These are phyloP conservation scores for Ganaspis sp. DNA, from an alignment of 1,140 invertebrate genomes.

Conservation along the genomic window DNA sequence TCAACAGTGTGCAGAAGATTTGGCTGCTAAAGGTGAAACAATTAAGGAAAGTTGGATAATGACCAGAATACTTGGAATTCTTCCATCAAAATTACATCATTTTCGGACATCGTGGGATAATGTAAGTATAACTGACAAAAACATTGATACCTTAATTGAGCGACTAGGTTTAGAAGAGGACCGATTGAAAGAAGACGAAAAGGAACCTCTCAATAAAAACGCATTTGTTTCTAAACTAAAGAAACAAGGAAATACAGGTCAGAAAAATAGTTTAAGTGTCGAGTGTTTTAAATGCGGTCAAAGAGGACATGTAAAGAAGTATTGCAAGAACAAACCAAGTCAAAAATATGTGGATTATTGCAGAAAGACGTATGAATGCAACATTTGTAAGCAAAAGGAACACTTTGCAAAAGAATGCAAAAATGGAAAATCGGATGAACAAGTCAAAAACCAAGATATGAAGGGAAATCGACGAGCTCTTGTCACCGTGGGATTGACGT, in stretches of 20 bases:
- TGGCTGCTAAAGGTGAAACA: constrained; percentile 38
- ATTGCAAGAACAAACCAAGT: constrained; percentile 49
- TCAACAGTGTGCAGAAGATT: constrained; percentile 38
- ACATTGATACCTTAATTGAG: not conserved
- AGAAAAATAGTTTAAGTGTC: not conserved
- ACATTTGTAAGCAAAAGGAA: constrained; percentile 40
- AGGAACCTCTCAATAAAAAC: constrained; percentile 18
- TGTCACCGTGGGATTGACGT: constrained; percentile 42
- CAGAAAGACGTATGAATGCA: constrained; percentile 47
- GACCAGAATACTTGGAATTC: constrained; percentile 41
- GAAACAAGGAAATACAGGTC: not conserved
- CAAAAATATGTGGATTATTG: constrained; percentile 51
- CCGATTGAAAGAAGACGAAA: not conserved
- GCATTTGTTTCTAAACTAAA: constrained; percentile 33
- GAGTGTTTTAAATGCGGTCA: constrained; percentile 51
- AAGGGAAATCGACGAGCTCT: constrained; percentile 35
- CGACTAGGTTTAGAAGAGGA: constrained; percentile 4
- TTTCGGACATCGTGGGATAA: constrained; percentile 48
- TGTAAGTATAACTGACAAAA: constrained; percentile 36
- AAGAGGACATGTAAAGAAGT: constrained; percentile 47
- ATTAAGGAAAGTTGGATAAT: constrained; percentile 48
- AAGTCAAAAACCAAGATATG: constrained; percentile 32
- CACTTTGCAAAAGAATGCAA: constrained; percentile 36
- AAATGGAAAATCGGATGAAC: constrained; percentile 43
- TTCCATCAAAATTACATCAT: constrained; percentile 45